A percentile compares a stretch with the other conserved stretches of the same genome.
These are phyloP conservation scores for Onychostoma macrolepis DNA, from an alignment of 2,113 vertebrate species.

Conservation along the genomic window DNA sequence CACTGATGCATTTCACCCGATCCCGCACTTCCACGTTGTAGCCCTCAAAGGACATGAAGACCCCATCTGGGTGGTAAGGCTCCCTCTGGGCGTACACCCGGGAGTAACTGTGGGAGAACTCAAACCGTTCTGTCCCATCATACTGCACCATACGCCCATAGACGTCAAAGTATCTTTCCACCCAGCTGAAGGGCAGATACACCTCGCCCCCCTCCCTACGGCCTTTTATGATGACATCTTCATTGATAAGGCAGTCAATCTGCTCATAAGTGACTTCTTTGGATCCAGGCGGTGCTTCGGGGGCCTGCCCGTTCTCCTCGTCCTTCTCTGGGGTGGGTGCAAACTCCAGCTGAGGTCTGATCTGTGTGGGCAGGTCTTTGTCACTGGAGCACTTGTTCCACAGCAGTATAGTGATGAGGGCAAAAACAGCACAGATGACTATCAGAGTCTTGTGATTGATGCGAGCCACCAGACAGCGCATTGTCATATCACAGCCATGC, in stretches of 20 bases:
- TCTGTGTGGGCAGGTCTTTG: conserved; percentile 56
- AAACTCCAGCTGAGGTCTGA: conserved; percentile 52
- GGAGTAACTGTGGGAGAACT: conserved; percentile 90
- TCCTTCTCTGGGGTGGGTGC: conserved; percentile 64
- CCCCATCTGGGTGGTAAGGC: conserved; percentile 84
- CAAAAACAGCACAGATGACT: conserved; percentile 81
- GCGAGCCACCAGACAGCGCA: conserved; percentile 88
- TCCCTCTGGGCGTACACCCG: conserved; percentile 84
- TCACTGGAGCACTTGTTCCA: conserved; percentile 85
- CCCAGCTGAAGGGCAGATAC: conserved; percentile 86
- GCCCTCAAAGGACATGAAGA: conserved; percentile 91
- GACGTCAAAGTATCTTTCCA: conserved; percentile 87
- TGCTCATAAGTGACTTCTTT: conserved; percentile 80
- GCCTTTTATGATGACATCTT: conserved; percentile 82
- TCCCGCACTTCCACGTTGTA: conserved; percentile 89
- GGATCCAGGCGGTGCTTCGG: conserved; percentile 73
- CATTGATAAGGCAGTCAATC: conserved; percentile 88
- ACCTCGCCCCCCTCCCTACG: conserved; percentile 82
- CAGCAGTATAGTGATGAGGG: conserved; percentile 80
- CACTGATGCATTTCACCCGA: conserved; percentile 88
- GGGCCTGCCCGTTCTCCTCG: conserved; percentile 59
- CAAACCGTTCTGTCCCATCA: conserved; percentile 82
- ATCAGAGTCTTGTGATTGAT: conserved; percentile 88
- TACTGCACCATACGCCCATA: conserved; percentile 83
- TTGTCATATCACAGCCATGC: conserved; percentile 83